These are phyloP conservation scores for Pinna nobilis DNA, from an alignment of 1,140 invertebrate species.

Conservation along the genomic window DNA sequence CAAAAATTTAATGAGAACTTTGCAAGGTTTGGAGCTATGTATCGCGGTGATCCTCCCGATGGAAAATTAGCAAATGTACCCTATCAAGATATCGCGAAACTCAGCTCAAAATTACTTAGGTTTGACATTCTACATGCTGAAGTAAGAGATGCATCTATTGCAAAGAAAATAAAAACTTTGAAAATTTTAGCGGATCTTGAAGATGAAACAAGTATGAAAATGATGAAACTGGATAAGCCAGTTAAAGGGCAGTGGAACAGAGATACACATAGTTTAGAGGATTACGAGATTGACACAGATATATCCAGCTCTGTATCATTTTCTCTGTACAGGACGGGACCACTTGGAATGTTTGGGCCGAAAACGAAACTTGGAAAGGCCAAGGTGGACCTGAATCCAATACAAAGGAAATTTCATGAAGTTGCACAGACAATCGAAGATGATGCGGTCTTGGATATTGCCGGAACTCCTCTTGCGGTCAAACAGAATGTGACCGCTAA, in stretches of 20 bases:
- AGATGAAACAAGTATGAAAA: conserved; percentile 22
- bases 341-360: not conserved
- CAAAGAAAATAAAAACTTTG: conserved; percentile 23
- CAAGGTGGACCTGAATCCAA: not conserved
- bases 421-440: conserved; percentile 7
- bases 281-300: conserved; percentile 26
- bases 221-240: conserved; percentile 36
- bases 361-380: not conserved
- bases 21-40: conserved; percentile 63
- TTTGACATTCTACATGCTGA: conserved; percentile 28
- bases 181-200: conserved; percentile 34
- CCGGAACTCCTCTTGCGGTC: conserved; percentile 6
- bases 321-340: conserved; percentile 14
- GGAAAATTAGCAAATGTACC: not conserved
- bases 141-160: not conserved
- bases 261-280: not conserved
- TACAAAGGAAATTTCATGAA: not conserved
- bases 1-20: conserved; percentile 55
- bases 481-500: not conserved
- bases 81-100: not conserved
- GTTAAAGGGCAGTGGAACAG: conserved; percentile 9
- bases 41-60: conserved; percentile 56
- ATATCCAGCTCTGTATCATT: conserved; percentile 14
- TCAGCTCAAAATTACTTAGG: conserved; percentile 20
- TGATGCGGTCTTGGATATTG: conserved; percentile 1